phyloP scores from a whole-genome alignment of 1,140 invertebrate genomes.

The Heliothis subflexa region DNA sequence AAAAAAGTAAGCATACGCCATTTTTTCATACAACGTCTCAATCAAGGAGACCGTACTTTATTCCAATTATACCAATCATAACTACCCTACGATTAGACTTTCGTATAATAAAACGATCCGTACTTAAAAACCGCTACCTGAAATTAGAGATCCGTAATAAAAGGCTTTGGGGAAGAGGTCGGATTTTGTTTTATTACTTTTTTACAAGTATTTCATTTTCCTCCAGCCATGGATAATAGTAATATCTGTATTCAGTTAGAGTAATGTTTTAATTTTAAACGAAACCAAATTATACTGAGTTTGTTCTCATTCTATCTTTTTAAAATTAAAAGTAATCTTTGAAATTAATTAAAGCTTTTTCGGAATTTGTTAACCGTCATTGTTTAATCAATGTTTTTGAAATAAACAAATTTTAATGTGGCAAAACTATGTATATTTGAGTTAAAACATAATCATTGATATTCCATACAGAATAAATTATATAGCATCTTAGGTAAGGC shows the following conservation, averaged over 20 bases:
- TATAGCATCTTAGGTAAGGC: too few species aligned
- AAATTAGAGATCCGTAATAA: slow-evolving; percentile 20
- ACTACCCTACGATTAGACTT: slow-evolving; percentile 36
- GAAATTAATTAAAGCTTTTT: too few species aligned
- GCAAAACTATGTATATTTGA: neutral
- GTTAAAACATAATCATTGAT: too few species aligned
- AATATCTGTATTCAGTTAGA: too few species aligned
- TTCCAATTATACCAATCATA: slow-evolving; percentile 42
- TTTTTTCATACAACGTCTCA: slow-evolving; percentile 31
- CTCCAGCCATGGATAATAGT: too few species aligned
- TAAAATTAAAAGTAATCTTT: too few species aligned
- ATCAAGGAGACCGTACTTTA: slow-evolving; percentile 33
- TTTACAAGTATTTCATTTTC: too few species aligned
- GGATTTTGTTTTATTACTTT: neutral
- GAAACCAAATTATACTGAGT: neutral
- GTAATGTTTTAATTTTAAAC: neutral
- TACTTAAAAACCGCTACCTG: slow-evolving; percentile 41
- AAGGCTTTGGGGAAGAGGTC: neutral
- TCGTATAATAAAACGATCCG: slow-evolving; percentile 34
- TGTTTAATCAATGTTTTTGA: too few species aligned
- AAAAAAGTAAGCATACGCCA: slow-evolving; percentile 18
- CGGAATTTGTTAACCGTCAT: too few species aligned
- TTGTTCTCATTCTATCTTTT: neutral
- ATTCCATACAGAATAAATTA: too few species aligned
- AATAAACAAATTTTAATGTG: neutral